phyloP scores from a whole-genome alignment of 2,888 invertebrate genomes.

The Willowsia nigromaculata region DNA sequence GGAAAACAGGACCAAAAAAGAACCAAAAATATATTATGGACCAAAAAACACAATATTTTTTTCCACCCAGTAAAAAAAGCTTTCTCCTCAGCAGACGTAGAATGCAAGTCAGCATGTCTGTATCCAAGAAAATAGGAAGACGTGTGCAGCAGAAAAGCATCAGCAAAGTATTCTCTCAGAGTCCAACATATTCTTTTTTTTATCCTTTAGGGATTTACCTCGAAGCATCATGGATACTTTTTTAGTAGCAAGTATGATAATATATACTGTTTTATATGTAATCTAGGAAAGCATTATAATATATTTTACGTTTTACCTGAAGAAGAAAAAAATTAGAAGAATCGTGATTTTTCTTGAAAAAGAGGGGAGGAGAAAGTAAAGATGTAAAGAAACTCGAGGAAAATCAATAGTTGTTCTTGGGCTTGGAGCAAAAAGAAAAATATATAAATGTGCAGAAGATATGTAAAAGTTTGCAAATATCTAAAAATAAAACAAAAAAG shows the following conservation, averaged over 20 bases:
- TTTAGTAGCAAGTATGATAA: not conserved
- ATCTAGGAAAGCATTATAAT: not conserved
- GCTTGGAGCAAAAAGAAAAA: too few relatives aligned
- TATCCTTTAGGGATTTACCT: slow-evolving; percentile 6
- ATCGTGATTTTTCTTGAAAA: too few relatives aligned
- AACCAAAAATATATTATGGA: not conserved
- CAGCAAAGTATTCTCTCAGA: not conserved
- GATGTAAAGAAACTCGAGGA: too few relatives aligned
- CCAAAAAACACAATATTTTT: not conserved
- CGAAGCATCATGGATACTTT: not conserved
- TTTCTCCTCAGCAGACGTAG: not conserved
- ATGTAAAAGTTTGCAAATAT: too few relatives aligned
- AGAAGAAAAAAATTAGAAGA: not conserved
- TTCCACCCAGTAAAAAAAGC: not conserved
- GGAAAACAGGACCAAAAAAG: not conserved
- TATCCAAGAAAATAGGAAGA: not conserved
- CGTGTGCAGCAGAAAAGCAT: not conserved
- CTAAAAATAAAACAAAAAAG: too few relatives aligned
- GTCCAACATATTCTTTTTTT: not conserved
- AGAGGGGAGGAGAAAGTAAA: too few relatives aligned
- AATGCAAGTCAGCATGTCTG: not conserved
- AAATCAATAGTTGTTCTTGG: too few relatives aligned
- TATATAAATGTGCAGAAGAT: too few relatives aligned
- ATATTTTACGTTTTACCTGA: slow-evolving; percentile 5
- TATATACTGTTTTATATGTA: not conserved